Evolutionary conservation across 2,797 vertebrate species (phyloP), one percentile per base, ranked within the genome.

Genomic region (Diplodus puntazzo): DNA sequence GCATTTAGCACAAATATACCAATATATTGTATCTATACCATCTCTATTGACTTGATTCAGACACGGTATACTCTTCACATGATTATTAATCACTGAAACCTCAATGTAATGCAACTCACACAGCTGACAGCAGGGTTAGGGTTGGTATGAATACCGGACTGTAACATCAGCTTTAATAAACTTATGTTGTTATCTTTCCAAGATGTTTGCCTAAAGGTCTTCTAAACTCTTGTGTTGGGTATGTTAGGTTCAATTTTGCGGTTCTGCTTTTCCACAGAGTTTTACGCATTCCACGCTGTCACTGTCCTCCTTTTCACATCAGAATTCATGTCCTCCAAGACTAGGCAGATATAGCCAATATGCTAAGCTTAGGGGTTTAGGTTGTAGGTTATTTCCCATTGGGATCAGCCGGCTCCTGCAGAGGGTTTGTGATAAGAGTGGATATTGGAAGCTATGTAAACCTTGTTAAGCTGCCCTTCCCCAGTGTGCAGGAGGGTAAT

Each of bases 401-500:
- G 86, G 92, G 88, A 90, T 93, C 89, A 86, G 82, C 73, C 53
- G 27, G 83, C 88, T 91, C 89, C 89, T 91, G 91, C 89, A 73
- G 77, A 82, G 87, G 79, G 76, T 80, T 86, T 87, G 80, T 93
- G 93, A 94, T 95, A 92, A 93, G 93, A 87, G 81, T 89, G 84
- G 88, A 90, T 90, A 91, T 88, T 92, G 88, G 90, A 91, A 91
- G 91, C 93, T 93, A 84, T 92, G 92, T 92, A 92, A 94, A 94
- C 91, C 89, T 90, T 85, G 88, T 93, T 94, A 93, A 93, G 85
- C 79, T 85, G 81, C 86, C 87, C 89, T 82, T 85, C 84, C 88
- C 84, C 83, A 84, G 86, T 88, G 84, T 84, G 85, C 73, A 78
- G 68, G 81, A 82, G 79, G 90, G 90, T 95, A 95, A 95, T 94